phyloP scores from a whole-genome alignment of 2,113 vertebrate genomes.

The Turdus rufiventris region DNA sequence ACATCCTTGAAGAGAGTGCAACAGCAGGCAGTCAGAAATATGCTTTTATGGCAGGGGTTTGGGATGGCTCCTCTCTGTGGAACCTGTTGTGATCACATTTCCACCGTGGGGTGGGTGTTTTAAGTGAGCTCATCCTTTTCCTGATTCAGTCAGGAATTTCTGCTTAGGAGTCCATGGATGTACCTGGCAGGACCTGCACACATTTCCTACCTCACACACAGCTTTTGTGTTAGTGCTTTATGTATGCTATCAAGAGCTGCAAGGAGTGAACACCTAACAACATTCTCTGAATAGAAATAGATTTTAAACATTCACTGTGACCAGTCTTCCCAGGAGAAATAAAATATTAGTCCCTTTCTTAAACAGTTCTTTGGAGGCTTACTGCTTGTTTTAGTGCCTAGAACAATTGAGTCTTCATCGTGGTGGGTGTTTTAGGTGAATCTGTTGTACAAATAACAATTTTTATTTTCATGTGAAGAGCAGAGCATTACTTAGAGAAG shows the following conservation, averaged over 20 bases:
- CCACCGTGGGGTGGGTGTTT: not conserved
- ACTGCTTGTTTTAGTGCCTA: not conserved
- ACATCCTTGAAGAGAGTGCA: not conserved
- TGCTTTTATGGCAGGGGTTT: not conserved
- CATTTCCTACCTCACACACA: accelerated
- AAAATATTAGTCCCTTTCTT: not conserved
- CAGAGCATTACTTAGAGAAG: not conserved
- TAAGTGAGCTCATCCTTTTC: not conserved
- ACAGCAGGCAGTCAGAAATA: not conserved
- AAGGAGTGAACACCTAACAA: not conserved
- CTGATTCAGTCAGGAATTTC: not conserved
- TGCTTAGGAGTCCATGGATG: not conserved
- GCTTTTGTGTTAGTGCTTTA: not conserved
- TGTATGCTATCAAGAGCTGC: not conserved
- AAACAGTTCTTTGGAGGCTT: not conserved
- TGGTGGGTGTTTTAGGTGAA: not conserved
- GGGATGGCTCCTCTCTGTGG: not conserved
- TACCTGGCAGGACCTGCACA: not conserved
- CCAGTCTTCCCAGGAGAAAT: not conserved
- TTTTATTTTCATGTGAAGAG: not conserved
- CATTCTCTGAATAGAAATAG: not conserved
- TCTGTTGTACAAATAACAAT: not conserved
- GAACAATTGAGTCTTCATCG: not conserved
- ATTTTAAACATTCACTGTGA: not conserved
- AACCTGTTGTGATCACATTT: not conserved